Evolutionary conservation across 2,888 invertebrate genomes (phyloP), one percentile per base, ranked within the genome.

Genomic region (Cerceris rybyensis): DNA sequence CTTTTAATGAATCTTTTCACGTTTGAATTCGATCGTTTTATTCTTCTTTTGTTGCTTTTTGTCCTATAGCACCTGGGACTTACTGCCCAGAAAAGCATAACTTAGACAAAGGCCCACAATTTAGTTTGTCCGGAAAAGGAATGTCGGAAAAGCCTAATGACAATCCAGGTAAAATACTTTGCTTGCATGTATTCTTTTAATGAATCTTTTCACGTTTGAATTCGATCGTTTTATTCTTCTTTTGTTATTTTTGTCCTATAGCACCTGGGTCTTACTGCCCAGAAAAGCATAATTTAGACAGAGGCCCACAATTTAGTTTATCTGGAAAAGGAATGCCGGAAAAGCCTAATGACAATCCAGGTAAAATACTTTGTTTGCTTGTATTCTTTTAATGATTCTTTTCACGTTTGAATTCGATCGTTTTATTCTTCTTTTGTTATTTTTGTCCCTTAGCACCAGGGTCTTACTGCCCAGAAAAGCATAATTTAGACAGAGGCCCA

Each of bases 401-500:
- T 28, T 28, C 4, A 28, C 28, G 28, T 28, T 28, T 28, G 1
- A 28, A 1, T 28, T 28, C 4, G 28, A 28, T 28, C 28, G 28
- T 28, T 28, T 28, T 28, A 28, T 28, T 28, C 1, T 28, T 28
- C 28, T 28, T 4, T 28, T 1, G 28, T 2, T 28, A 28, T 28
- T 28, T 28, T 1, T 28, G 4, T 28, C 28, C 14, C 70, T 50
- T 68, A 84, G 86, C 88, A 55, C 89, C 86, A 58, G 88, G 86
- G 39, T 81, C 84, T 39, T 88, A 89, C 70, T 82, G 75, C 72
- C 89, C 89, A 2, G 95, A 95, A 85, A 94, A 94, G 86, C 92
- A 94, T 39, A 94, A 95, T 70, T 94, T 94, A 70, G 94, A 94
- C 84, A 93, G 93, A 82, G 94, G 95, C 64, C 94, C 95, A 68